phyloP scores from a whole-genome alignment of 2,797 vertebrate genomes.

The Hyperoplus immaculatus region DNA sequence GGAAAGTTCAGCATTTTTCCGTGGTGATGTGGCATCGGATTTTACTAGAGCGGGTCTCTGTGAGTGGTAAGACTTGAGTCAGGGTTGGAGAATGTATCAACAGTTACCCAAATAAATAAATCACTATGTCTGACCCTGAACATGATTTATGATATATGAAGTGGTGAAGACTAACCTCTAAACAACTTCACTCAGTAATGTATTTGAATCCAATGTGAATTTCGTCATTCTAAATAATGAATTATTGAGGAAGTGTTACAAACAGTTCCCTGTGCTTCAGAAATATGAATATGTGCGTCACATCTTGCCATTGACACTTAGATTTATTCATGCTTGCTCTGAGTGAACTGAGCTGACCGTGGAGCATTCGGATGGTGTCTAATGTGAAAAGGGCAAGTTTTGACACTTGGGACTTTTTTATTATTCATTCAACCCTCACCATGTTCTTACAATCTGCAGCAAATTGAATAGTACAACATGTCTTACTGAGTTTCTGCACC shows the following conservation, averaged over 20 bases:
- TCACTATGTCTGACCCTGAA: not conserved
- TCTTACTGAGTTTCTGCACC: conserved; percentile 1
- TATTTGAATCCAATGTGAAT: not conserved
- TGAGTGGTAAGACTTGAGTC: not conserved
- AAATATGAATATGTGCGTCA: conserved; percentile 10
- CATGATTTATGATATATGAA: not conserved
- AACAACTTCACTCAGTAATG: conserved; percentile 1
- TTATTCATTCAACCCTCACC: conserved; percentile 34
- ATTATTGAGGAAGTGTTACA: conserved; percentile 8
- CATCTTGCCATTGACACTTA: conserved; percentile 37
- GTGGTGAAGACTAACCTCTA: not conserved
- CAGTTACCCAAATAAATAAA: not conserved
- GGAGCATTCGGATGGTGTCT: conserved; percentile 58
- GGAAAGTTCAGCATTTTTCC: conserved; percentile 7
- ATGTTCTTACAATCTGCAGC: conserved; percentile 14
- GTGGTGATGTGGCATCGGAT: not conserved
- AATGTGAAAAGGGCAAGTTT: conserved; percentile 55
- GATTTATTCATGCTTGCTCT: conserved; percentile 49
- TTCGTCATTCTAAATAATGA: conserved; percentile 27
- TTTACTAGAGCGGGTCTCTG: not conserved
- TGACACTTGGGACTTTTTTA: conserved; percentile 28
- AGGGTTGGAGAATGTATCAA: not conserved
- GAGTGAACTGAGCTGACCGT: conserved; percentile 50
- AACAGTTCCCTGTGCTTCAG: conserved; percentile 18
- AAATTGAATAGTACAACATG: conserved; percentile 37